phyloP scores from a whole-genome alignment of 2,888 invertebrate species.

The Aspidapion aeneum region DNA sequence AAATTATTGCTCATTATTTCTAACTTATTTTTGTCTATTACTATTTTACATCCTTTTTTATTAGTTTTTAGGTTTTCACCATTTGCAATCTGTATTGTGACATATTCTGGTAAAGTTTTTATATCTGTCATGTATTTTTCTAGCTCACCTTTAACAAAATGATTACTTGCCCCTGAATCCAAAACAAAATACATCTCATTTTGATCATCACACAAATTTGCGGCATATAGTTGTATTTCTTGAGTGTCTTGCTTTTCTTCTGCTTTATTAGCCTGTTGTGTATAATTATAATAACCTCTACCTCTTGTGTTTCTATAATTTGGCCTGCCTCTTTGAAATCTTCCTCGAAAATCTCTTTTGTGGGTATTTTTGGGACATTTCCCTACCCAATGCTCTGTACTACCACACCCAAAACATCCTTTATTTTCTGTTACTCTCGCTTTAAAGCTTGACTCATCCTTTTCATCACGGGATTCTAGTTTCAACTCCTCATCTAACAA shows the following conservation, averaged over 20 bases:
- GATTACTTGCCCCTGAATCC: slow-evolving; percentile 3
- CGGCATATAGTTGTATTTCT: slow-evolving; percentile 1
- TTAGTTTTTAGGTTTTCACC: neutral
- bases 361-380: slow-evolving; percentile 5
- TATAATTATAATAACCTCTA: neutral
- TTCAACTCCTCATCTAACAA: too few species aligned
- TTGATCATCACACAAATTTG: neutral
- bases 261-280: too few species aligned
- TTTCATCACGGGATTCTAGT: neutral
- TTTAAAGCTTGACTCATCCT: neutral
- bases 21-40: too few species aligned
- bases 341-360: too few species aligned
- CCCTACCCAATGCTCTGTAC: neutral
- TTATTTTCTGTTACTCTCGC: too few species aligned
- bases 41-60: slow-evolving; percentile 1
- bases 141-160: neutral
- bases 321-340: too few species aligned
- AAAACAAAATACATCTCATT: slow-evolving; percentile 3
- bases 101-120: too few species aligned
- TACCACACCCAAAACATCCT: neutral
- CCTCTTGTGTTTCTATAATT: too few species aligned
- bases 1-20: too few species aligned
- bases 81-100: slow-evolving; percentile 1
- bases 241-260: too few species aligned
- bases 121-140: neutral